Base-by-base conservation (phyloP, 2,113 vertebrate genomes). In the Phalacrocorax brasilianus region DNA sequence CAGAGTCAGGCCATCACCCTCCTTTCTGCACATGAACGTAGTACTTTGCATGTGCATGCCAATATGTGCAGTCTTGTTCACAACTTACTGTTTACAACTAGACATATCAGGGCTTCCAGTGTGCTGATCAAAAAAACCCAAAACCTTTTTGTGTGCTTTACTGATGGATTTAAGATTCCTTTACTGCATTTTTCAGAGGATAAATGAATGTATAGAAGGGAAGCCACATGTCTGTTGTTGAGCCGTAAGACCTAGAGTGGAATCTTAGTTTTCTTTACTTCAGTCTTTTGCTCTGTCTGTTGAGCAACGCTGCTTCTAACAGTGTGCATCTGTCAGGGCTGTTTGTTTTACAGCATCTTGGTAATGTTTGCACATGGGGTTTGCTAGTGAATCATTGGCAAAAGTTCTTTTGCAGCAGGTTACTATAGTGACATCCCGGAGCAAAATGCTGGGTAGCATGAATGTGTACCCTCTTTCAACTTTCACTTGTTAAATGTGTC, bases 321-420 rank as follows among this genome's bases (percentile, higher is more conserved):
- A 67, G 50, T 17, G 75, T 72, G 81, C 35, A 10, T 84, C 76
- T 92, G 72, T 27, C 52, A 71, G 73, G 56, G 24, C n/a, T 53
- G 76, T 83, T 93, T 88, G 75, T 86, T 89, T 59, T 84, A 26
- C 65, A 94, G 89, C 11, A n/a, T 27, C 26, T 35, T 61, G 35
- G 52, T 70, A 44, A 13, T 88, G 85, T 95, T 96, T 96, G 89
- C 91, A 49, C 66, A 32, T 61, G 81, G 87, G 33, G 52, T 71
- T 94, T 93, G 73, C 89, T 88, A 3, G 76, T 93, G 94, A 95
- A 71, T 95, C 96, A 71, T 45, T 92, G 92, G 89, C 89, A 93
- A 27, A 73, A 82, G 74, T 91, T 85, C 66, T 91, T 91, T 78
- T 89, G 89, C 70, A 85, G 84, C 66, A 89, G 81, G 94, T 91